phyloP scores from a whole-genome alignment of 2,113 vertebrate genomes.

The Rhinoderma darwinii region DNA sequence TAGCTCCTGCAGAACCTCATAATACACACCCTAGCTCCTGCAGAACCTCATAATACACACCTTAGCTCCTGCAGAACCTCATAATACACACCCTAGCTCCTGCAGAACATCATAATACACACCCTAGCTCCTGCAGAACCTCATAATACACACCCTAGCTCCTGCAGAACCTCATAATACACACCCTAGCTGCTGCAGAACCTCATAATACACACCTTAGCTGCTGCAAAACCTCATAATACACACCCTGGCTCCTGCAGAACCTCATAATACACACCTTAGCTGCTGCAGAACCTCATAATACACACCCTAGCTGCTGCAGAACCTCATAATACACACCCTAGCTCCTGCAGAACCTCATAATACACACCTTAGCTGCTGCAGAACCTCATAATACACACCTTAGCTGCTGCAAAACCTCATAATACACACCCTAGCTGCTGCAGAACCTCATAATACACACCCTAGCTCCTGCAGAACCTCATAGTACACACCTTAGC shows the following conservation, averaged over 20 bases:
- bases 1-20: background rate
- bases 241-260: too few relatives aligned
- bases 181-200: background rate
- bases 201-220: background rate
- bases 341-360: background rate
- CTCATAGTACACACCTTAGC: background rate
- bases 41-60: background rate
- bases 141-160: too few relatives aligned
- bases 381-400: background rate
- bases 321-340: background rate
- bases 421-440: too few relatives aligned
- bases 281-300: too few relatives aligned
- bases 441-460: too few relatives aligned
- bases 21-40: background rate
- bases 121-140: too few relatives aligned
- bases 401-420: too few relatives aligned
- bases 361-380: background rate
- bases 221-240: background rate
- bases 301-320: too few relatives aligned
- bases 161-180: background rate
- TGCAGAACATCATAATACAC: too few relatives aligned
- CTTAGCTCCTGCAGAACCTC: background rate
- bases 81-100: background rate
- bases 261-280: too few relatives aligned
- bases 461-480: background rate